Evolutionary conservation across 2,797 vertebrate species (phyloP).

Genomic region (Argentina silus): DNA sequence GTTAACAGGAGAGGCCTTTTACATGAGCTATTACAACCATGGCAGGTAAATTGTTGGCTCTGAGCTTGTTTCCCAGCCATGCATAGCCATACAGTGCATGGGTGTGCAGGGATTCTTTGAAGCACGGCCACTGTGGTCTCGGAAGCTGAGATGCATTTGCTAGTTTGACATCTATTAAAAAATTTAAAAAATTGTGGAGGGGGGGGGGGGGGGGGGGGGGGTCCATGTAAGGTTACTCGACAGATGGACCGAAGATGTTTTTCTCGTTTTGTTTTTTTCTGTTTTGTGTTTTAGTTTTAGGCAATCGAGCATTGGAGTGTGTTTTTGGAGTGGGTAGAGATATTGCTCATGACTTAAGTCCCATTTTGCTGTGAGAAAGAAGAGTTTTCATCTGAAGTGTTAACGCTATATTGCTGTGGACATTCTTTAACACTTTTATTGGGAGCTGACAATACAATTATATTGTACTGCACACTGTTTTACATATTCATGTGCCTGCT

Average conservation of each 20-base stretch:
- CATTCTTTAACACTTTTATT: constrained; percentile 45
- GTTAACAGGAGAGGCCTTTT: constrained; percentile 28
- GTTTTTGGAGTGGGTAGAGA: not conserved
- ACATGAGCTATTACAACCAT: constrained; percentile 21
- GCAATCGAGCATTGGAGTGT: constrained; percentile 21
- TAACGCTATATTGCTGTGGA: constrained; percentile 62
- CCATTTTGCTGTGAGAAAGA: constrained; percentile 43
- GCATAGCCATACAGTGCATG: constrained; percentile 27
- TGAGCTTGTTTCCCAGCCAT: constrained; percentile 29
- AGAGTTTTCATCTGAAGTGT: constrained; percentile 39
- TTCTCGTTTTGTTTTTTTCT: constrained; percentile 8
- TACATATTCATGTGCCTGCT: constrained; percentile 69
- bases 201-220: constrained; percentile 43
- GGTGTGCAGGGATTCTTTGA: constrained; percentile 40
- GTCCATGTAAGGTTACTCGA: constrained; percentile 23
- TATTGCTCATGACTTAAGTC: constrained; percentile 22
- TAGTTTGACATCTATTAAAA: constrained; percentile 53
- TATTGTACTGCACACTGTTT: constrained; percentile 61
- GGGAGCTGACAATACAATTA: constrained; percentile 48
- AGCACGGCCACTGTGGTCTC: constrained; percentile 40
- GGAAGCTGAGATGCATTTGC: constrained; percentile 35
- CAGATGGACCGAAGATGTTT: constrained; percentile 31
- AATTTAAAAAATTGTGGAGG: constrained; percentile 47
- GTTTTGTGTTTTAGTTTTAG: constrained; percentile 24
- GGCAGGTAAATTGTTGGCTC: constrained; percentile 32